A percentile compares a stretch with the other conserved stretches of the same genome.
Evolutionary conservation across 2,113 vertebrate species (phyloP).

Genomic region (Cryptotis parvus): DNA sequence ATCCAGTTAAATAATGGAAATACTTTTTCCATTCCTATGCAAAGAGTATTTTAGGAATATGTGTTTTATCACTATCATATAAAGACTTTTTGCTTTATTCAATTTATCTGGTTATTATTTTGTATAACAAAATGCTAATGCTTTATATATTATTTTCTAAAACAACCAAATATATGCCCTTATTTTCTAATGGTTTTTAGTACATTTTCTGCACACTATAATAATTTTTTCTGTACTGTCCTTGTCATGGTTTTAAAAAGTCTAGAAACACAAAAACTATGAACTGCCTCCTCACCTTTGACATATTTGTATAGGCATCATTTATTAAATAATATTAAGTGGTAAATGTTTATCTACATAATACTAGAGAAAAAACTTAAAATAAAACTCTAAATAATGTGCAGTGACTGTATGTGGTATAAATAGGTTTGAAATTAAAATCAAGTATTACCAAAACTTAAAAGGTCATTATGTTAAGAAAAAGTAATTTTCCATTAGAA

Average conservation of each 20-base stretch:
- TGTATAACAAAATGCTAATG: not conserved
- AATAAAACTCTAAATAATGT: conserved; percentile 31
- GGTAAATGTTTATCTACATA: conserved; percentile 34
- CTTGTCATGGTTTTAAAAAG: not conserved
- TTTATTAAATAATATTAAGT: conserved; percentile 40
- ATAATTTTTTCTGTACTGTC: not conserved
- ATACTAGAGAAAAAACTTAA: not conserved
- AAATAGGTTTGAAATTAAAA: conserved; percentile 70
- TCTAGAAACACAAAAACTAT: conserved; percentile 13
- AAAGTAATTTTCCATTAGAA: conserved; percentile 73
- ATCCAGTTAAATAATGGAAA: conserved; percentile 15
- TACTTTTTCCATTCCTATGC: too few species aligned
- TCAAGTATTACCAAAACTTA: conserved; percentile 61
- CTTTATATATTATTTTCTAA: conserved; percentile 10
- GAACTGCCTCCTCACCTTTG: not conserved
- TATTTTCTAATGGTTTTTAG: conserved; percentile 6
- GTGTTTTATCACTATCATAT: not conserved
- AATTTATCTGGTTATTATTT: not conserved
- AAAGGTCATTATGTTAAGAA: conserved; percentile 66
- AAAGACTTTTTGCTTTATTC: not conserved
- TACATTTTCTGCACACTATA: not conserved
- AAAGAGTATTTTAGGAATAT: not conserved
- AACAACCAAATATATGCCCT: not conserved
- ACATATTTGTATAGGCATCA: conserved; percentile 6
- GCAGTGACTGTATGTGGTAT: conserved; percentile 12